Conservation (phyloP, 1,140 invertebrate species). For the Zaprionus nigranus region DNA sequence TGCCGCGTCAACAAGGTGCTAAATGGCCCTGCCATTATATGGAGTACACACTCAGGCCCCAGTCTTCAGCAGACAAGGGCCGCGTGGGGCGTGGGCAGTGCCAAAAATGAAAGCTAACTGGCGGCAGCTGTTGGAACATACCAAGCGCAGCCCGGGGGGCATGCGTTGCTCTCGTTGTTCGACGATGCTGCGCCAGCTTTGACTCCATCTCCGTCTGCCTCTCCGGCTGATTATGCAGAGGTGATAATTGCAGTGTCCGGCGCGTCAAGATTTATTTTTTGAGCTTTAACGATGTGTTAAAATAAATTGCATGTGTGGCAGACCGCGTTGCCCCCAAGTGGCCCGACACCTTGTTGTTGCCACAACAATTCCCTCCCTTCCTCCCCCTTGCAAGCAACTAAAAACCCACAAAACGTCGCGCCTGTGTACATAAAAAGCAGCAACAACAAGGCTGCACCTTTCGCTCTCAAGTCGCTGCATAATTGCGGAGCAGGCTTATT, state of each 20-base stretch:
- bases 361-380: background rate
- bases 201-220: conserved; percentile 27
- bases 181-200: conserved; percentile 55
- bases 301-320: conserved; percentile 77
- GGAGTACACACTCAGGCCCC: conserved; percentile 13
- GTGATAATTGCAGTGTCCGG: conserved; percentile 82
- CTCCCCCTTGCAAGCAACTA: conserved; percentile 6
- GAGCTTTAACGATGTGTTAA: conserved; percentile 83
- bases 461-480: conserved; percentile 17
- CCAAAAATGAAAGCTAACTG: conserved; percentile 56
- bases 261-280: conserved; percentile 81
- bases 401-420: conserved; percentile 80
- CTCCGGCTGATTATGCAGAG: conserved; percentile 75
- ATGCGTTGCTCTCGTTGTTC: conserved; percentile 78
- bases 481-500: conserved; percentile 71
- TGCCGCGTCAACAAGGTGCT: conserved; percentile 83
- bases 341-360: conserved; percentile 9
- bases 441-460: conserved; percentile 11
- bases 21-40: conserved; percentile 74
- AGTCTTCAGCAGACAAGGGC: conserved; percentile 8
- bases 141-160: conserved; percentile 51
- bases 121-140: conserved; percentile 38
- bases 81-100: conserved; percentile 47
- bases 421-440: conserved; percentile 72
- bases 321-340: conserved; percentile 8